A percentile compares a stretch with the other conserved stretches of the same genome.
These are phyloP conservation scores for Anguilla japonica DNA, from an alignment of 2,113 vertebrate species.

Conservation along the genomic window DNA sequence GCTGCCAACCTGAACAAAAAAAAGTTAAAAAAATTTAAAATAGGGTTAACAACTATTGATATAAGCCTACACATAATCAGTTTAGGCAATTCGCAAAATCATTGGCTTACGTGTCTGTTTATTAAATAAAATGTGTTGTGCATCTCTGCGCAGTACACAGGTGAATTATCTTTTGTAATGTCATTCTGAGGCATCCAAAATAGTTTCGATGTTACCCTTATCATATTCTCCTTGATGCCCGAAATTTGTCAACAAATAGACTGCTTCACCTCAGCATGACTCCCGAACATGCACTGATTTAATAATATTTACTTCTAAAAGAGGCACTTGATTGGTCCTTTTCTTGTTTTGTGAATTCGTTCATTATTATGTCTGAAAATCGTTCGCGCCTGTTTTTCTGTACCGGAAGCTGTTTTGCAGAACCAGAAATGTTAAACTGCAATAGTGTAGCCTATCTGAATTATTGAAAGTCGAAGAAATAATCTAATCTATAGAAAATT, in stretches of 20 bases:
- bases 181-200: neutral
- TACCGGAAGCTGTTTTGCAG: no score
- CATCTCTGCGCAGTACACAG: no score
- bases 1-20: constrained; percentile 76
- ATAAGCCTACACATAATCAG: neutral
- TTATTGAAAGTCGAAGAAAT: neutral
- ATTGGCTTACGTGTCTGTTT: no score
- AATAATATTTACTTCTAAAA: neutral
- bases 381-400: neutral
- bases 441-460: neutral
- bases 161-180: neutral
- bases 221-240: no score
- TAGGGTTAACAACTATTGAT: neutral
- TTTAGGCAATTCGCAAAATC: neutral
- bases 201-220: no score
- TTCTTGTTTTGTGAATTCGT: neutral
- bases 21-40: neutral
- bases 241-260: neutral
- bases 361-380: constrained; percentile 2
- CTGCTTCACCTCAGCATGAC: neutral
- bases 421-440: neutral
- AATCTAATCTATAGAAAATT: no score
- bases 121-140: no score
- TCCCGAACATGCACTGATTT: constrained; percentile 4
- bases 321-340: neutral